Conservation (phyloP, 2,113 vertebrate species). For the Macaca mulatta region DNA sequence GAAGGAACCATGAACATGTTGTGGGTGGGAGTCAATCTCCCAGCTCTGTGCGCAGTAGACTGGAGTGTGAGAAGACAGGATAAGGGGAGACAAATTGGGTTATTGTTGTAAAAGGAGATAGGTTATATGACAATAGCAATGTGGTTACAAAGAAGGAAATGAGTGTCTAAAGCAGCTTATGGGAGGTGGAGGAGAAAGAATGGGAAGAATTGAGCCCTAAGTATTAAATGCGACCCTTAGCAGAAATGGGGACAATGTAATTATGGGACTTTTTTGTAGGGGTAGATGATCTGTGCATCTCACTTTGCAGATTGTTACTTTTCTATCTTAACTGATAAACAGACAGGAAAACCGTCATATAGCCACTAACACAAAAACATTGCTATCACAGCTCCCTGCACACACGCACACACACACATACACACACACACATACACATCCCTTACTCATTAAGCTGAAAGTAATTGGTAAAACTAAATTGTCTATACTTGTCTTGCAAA, state of each 20-base stretch:
- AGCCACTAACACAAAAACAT: background rate
- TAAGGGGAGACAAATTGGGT: background rate
- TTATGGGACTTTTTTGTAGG: background rate
- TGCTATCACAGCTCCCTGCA: too few relatives aligned
- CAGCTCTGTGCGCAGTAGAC: background rate
- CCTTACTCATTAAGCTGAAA: constrained; percentile 11
- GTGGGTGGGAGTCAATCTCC: background rate
- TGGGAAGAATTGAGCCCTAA: background rate
- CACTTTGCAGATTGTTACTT: background rate
- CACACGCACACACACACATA: background rate
- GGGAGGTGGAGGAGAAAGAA: background rate
- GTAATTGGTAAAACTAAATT: background rate
- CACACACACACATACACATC: rapidly evolving
- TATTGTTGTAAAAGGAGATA: background rate
- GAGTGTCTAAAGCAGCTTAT: background rate
- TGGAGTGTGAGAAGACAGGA: background rate
- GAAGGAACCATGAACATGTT: background rate
- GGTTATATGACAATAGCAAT: background rate
- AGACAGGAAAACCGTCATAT: background rate
- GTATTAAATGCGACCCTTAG: background rate
- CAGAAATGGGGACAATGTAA: background rate
- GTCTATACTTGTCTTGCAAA: background rate
- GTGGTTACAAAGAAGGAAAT: background rate
- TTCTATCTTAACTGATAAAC: background rate
- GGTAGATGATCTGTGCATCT: background rate